These are phyloP conservation scores for Lerista edwardsae DNA, from an alignment of 2,797 vertebrate species.

Conservation along the genomic window DNA sequence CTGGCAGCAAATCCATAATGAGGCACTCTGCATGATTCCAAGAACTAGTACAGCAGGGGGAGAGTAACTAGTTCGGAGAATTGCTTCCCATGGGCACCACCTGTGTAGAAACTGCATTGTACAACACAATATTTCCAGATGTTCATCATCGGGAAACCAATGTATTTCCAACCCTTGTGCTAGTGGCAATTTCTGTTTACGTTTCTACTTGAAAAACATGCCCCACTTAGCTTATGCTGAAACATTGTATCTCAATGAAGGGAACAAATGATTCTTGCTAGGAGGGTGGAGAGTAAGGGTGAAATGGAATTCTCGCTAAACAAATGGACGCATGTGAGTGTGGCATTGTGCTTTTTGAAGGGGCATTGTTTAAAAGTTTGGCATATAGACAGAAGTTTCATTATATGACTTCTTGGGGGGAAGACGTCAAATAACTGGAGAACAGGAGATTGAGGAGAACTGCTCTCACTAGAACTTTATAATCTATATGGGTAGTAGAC, in stretches of 20 bases:
- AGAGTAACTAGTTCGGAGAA: no score
- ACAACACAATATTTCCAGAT: neutral
- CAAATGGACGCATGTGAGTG: neutral
- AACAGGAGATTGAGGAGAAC: neutral
- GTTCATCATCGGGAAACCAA: neutral
- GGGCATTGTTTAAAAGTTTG: constrained; percentile 6
- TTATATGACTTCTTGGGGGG: neutral
- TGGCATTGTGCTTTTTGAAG: constrained; percentile 13
- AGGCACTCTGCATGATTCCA: no score
- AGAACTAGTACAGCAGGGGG: no score
- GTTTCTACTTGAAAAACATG: constrained; percentile 10
- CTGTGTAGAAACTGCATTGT: neutral
- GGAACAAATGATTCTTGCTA: constrained; percentile 38
- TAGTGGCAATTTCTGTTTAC: neutral
- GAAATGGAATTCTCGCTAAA: constrained; percentile 11
- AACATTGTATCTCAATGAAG: constrained; percentile 15
- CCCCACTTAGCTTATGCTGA: neutral
- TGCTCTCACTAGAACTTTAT: neutral
- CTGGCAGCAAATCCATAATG: no score
- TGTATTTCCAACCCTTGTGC: constrained; percentile 7
- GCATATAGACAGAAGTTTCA: neutral
- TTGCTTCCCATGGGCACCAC: no score
- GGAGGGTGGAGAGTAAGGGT: neutral
- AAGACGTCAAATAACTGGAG: neutral
- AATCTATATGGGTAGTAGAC: constrained; percentile 2